Evolutionary conservation across 2,113 vertebrate genomes (phyloP).

Genomic region (Pipra filicauda): DNA sequence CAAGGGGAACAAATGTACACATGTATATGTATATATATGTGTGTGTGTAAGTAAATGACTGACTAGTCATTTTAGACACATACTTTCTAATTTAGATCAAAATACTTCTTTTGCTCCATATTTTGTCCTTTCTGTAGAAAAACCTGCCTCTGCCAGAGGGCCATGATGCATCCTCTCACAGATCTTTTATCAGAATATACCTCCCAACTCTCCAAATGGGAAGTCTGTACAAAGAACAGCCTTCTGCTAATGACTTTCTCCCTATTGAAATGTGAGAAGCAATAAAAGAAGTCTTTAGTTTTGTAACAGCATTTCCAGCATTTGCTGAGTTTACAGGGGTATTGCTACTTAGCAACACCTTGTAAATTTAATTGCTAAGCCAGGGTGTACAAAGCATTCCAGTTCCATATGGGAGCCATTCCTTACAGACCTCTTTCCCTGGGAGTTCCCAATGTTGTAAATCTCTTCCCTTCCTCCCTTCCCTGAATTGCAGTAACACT

Average conservation of each 20-base stretch:
- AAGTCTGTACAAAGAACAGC: conserved; percentile 48
- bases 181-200: neutral
- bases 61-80: neutral
- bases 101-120: neutral
- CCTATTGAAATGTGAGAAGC: conserved; percentile 61
- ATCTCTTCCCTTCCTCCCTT: conserved; percentile 28
- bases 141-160: neutral
- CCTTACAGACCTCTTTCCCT: conserved; percentile 43
- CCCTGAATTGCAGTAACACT: conserved; percentile 45
- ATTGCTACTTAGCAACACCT: conserved; percentile 57
- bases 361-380: conserved; percentile 62
- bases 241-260: conserved; percentile 47
- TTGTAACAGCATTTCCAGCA: conserved; percentile 44
- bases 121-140: neutral
- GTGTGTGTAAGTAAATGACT: conserved; percentile 5
- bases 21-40: neutral
- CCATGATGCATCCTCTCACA: neutral
- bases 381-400: conserved; percentile 60
- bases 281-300: conserved; percentile 48
- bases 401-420: conserved; percentile 62
- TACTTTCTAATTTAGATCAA: conserved; percentile 8
- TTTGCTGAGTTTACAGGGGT: conserved; percentile 52
- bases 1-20: conserved; percentile 46
- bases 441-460: conserved; percentile 38
- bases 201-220: conserved; percentile 17